phyloP scores from a whole-genome alignment of 2,888 invertebrate genomes.

The Pasiphila rectangulata region DNA sequence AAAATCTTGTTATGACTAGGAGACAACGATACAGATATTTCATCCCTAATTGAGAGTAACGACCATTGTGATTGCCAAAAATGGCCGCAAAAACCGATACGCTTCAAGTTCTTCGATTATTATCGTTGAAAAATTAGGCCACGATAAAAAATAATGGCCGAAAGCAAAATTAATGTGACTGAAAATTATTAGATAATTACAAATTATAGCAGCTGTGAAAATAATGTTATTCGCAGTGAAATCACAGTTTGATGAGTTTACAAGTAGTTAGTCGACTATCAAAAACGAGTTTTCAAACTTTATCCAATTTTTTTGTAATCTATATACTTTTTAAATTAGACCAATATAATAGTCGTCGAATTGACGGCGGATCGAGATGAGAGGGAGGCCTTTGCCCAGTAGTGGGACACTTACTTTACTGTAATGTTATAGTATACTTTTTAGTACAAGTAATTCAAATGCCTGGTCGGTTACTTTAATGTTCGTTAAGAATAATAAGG shows the following conservation, averaged over 20 bases:
- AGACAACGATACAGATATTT: conserved; percentile 12
- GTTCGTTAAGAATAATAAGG: no score
- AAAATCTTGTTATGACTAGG: conserved; percentile 4
- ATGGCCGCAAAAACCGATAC: conserved; percentile 1
- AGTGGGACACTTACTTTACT: no score
- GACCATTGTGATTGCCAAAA: conserved; percentile 17
- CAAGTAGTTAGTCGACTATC: conserved; percentile 4
- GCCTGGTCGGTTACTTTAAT: no score
- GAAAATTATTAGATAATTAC: conserved; percentile 1
- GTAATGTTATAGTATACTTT: no score
- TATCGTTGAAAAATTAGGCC: conserved; percentile 1
- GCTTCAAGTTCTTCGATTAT: conserved; percentile 1
- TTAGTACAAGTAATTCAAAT: no score
- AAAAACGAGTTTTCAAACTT: background rate
- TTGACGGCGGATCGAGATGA: no score
- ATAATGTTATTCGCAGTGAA: conserved; percentile 2
- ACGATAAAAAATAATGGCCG: conserved; percentile 2
- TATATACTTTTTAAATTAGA: no score
- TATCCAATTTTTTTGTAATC: no score
- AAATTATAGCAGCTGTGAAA: background rate
- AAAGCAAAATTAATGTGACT: background rate
- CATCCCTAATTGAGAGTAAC: conserved; percentile 19
- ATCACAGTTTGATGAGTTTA: conserved; percentile 9
- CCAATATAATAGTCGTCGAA: no score
- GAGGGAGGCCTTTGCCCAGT: no score